Evolutionary conservation across 1,140 invertebrate species (phyloP).

Genomic region (Magallana ariakensis): DNA sequence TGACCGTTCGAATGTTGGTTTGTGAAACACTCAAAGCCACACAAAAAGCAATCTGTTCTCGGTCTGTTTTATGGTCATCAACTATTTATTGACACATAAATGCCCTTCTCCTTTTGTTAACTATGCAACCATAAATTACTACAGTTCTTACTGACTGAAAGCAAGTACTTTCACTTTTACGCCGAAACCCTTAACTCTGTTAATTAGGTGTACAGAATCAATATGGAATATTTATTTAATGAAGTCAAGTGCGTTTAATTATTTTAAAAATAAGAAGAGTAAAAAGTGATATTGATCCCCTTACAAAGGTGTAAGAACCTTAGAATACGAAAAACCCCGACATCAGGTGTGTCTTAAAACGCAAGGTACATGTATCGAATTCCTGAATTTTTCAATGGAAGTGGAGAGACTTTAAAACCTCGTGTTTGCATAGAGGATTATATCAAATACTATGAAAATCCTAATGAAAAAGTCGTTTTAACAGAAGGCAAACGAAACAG

Average conservation of each 20-base stretch:
- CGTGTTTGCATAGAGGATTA: constrained; percentile 1
- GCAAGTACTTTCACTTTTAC: no score
- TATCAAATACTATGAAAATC: constrained; percentile 1
- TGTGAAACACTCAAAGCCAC: no score
- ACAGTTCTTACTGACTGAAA: no score
- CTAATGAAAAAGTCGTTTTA: constrained; percentile 28
- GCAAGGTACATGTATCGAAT: background rate
- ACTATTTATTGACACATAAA: no score
- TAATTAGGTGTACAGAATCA: no score
- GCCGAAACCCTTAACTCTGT: no score
- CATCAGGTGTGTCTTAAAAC: background rate
- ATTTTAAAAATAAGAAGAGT: background rate
- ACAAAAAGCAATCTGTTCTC: no score
- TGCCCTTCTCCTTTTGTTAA: no score
- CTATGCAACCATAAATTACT: no score
- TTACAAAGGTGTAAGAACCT: background rate
- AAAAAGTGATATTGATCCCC: constrained; percentile 9
- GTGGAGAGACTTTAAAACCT: constrained; percentile 1
- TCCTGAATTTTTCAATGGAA: background rate
- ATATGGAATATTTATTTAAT: background rate
- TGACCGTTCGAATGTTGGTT: no score
- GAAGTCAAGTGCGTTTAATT: constrained; percentile 16
- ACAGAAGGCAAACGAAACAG: background rate
- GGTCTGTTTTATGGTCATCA: no score
- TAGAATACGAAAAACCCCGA: background rate